Evolutionary conservation across 2,113 vertebrate genomes (phyloP).

Genomic region (Sminthopsis crassicaudata): DNA sequence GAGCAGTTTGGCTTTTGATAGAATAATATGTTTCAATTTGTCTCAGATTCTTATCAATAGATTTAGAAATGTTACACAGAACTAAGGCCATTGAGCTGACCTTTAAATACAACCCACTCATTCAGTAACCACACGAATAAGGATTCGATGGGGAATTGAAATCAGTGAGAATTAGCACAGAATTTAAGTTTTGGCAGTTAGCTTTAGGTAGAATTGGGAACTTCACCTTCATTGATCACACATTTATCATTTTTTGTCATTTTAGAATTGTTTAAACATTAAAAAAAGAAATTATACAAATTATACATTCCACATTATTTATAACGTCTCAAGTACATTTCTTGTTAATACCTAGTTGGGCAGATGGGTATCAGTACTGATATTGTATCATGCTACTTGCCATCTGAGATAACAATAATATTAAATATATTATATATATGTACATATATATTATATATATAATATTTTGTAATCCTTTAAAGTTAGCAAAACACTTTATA

Average conservation of each 20-base stretch:
- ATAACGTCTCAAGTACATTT: not conserved
- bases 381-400: not conserved
- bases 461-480: not conserved
- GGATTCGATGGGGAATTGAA: not conserved
- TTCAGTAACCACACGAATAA: slow-evolving; percentile 32
- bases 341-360: not conserved
- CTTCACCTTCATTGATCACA: not conserved
- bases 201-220: not conserved
- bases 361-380: not conserved
- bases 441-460: not conserved
- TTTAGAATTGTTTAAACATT: slow-evolving; percentile 14
- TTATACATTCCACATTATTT: not conserved
- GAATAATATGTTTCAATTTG: slow-evolving; percentile 60
- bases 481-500: not conserved
- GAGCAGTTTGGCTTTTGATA: not conserved
- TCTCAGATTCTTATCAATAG: not conserved
- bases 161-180: not conserved
- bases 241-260: not conserved
- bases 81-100: slow-evolving; percentile 4
- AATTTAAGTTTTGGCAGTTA: slow-evolving; percentile 24
- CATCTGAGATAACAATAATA: not conserved
- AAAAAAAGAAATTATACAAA: not conserved
- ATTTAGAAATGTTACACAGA: slow-evolving; percentile 41
- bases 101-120: not conserved
- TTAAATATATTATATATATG: not conserved